Conservation (phyloP, 2,797 vertebrate species). For the Gymnoscopelus microlampas region DNA sequence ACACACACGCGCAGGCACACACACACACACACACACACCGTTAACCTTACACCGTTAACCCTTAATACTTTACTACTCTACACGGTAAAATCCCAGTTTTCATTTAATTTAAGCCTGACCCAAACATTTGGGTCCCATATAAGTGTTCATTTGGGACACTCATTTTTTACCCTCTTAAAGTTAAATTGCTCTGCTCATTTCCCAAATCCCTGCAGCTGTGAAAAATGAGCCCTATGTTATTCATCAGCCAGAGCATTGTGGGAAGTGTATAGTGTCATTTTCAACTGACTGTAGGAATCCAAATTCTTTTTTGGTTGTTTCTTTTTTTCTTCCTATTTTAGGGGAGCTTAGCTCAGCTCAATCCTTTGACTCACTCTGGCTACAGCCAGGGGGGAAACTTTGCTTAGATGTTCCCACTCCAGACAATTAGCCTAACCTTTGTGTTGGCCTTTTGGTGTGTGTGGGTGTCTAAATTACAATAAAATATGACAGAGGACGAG, state of each 20-base stretch:
- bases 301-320: no score
- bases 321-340: neutral
- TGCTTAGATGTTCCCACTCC: slow-evolving; percentile 32
- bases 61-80: no score
- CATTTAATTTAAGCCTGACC: no score
- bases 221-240: slow-evolving; percentile 1
- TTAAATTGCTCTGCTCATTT: no score
- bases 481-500: slow-evolving; percentile 35
- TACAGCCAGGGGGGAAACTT: slow-evolving; percentile 47
- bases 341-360: slow-evolving; percentile 18
- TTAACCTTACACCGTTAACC: no score
- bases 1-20: no score
- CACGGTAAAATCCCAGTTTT: no score
- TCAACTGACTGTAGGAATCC: no score
- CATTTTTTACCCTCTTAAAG: no score
- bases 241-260: neutral
- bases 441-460: slow-evolving; percentile 46
- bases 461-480: slow-evolving; percentile 51
- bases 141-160: no score
- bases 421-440: slow-evolving; percentile 36
- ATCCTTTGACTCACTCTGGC: slow-evolving; percentile 24
- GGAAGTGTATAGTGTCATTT: neutral
- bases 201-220: neutral
- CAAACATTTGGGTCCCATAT: no score
- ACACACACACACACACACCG: no score